These are phyloP conservation scores for Tenualosa ilisha DNA, from an alignment of 2,797 vertebrate species.

Conservation along the genomic window DNA sequence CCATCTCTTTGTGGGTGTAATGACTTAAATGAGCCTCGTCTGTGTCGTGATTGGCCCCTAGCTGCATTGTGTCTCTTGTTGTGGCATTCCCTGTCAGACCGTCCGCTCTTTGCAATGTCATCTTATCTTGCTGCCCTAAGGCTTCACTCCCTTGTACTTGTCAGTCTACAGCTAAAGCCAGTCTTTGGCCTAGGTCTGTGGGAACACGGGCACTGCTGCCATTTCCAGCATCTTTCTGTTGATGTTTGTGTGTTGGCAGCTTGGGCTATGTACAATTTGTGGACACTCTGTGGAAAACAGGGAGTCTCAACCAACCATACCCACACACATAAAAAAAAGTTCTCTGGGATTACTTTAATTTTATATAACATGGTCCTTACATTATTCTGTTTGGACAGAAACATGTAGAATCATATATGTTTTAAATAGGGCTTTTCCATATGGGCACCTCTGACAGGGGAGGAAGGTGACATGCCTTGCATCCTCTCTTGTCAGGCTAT, in stretches of 20 bases:
- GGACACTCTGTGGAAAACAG: neutral
- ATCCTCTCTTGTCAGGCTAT: neutral
- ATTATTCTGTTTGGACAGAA: no score
- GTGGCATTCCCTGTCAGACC: constrained; percentile 23
- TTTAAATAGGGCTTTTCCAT: no score
- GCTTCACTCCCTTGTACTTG: neutral
- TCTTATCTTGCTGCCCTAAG: constrained; percentile 20
- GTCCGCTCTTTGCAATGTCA: neutral
- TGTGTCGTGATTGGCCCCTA: constrained; percentile 34
- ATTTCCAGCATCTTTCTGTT: neutral
- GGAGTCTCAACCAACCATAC: neutral
- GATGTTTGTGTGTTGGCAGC: neutral
- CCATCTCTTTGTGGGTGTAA: constrained; percentile 31
- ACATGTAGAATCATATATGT: no score
- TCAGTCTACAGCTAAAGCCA: constrained; percentile 30
- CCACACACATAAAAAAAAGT: neutral
- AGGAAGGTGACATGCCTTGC: neutral
- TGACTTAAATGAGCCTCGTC: constrained; percentile 29
- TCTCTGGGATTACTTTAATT: no score
- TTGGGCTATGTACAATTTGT: neutral
- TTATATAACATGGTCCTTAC: no score
- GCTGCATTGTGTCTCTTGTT: constrained; percentile 4
- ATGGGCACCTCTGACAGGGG: no score
- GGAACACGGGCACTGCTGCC: neutral
- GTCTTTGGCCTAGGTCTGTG: neutral